Percentiles rank a stretch among this genome's conserved stretches.
phyloP scores from a whole-genome alignment of 1,140 invertebrate species.

The Zaprionus camerounensis region DNA sequence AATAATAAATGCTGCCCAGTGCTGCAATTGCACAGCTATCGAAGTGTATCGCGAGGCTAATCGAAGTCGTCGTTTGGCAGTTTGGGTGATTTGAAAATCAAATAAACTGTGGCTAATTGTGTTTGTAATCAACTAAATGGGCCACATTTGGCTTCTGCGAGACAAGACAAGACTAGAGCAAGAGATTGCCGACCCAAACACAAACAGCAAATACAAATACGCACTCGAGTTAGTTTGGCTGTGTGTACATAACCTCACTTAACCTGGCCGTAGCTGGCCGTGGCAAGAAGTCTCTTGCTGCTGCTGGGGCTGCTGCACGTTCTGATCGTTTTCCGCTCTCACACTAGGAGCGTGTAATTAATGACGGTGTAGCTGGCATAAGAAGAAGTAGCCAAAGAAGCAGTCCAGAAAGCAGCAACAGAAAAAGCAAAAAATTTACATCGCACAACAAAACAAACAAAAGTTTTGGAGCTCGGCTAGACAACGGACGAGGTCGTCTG shows the following conservation, averaged over 20 bases:
- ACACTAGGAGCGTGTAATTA: conserved; percentile 60
- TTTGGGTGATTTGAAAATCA: conserved; percentile 69
- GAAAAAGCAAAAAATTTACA: conserved; percentile 60
- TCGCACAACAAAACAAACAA: conserved; percentile 62
- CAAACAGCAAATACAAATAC: conserved; percentile 45
- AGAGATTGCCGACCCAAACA: neutral
- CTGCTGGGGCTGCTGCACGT: conserved; percentile 4
- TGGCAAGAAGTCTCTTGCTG: conserved; percentile 5
- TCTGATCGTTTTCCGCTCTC: conserved; percentile 29
- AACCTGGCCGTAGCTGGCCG: conserved; percentile 30
- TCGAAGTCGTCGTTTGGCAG: conserved; percentile 45
- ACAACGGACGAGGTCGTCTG: conserved; percentile 17
- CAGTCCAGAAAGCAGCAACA: neutral
- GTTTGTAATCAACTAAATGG: conserved; percentile 82
- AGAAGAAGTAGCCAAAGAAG: conserved; percentile 7
- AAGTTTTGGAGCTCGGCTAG: conserved; percentile 39
- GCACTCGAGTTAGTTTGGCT: conserved; percentile 20
- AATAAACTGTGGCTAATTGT: conserved; percentile 80
- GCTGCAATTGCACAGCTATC: conserved; percentile 17
- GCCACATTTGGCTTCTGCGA: conserved; percentile 69
- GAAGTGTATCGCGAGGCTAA: conserved; percentile 21
- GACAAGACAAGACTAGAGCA: conserved; percentile 3
- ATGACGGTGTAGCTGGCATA: conserved; percentile 47
- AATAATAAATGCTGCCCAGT: conserved; percentile 29
- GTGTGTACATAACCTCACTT: conserved; percentile 62